A percentile compares a stretch with the other conserved stretches of the same genome.
These are phyloP conservation scores for Monodelphis domestica DNA, from an alignment of 2,797 vertebrate species.

Conservation along the genomic window DNA sequence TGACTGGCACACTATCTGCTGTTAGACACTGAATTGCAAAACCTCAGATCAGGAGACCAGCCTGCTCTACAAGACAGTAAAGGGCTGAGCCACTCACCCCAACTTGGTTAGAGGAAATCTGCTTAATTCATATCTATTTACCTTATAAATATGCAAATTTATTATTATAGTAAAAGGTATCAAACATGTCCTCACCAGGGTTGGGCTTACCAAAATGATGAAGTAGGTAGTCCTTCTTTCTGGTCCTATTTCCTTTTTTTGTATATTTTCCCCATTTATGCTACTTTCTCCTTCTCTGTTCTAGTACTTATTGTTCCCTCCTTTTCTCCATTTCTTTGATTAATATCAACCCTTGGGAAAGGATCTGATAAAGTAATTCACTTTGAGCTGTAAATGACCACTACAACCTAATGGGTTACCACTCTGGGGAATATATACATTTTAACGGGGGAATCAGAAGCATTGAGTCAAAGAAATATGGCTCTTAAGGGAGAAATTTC, in stretches of 20 bases:
- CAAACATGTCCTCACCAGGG: not conserved
- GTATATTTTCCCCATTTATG: not conserved
- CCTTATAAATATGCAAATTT: not conserved
- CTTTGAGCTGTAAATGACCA: not conserved
- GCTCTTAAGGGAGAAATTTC: not conserved
- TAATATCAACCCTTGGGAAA: not conserved
- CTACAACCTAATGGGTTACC: not conserved
- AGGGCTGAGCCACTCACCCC: not conserved
- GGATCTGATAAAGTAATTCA: not conserved
- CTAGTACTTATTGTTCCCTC: not conserved
- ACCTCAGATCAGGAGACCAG: not conserved
- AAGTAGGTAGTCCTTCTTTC: not conserved
- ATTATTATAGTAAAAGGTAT: not conserved
- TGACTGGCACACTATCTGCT: not conserved
- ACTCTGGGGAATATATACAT: not conserved
- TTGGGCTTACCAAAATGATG: not conserved
- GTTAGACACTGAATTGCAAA: not conserved
- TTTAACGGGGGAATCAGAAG: not conserved
- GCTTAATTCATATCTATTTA: not conserved
- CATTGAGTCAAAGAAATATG: not conserved
- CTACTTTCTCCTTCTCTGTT: not conserved
- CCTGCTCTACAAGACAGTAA: not conserved
- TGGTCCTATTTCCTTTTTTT: not conserved
- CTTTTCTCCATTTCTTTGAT: not conserved
- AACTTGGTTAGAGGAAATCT: not conserved